phyloP scores from a whole-genome alignment of 64 coral and sea anemone genomes.

The Hydrozoanthus tunicans region DNA sequence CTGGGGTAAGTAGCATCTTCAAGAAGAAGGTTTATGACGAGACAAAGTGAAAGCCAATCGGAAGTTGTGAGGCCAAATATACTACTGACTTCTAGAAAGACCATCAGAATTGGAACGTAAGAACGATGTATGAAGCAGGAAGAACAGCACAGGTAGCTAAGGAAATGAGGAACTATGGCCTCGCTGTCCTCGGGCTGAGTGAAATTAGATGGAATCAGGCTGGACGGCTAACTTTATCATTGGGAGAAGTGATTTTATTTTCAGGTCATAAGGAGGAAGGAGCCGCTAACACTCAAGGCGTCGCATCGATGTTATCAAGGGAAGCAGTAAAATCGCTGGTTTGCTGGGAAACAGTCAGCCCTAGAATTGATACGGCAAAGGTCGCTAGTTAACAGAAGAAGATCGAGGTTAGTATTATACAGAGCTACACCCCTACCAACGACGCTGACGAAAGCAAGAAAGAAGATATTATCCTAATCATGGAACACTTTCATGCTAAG shows the following conservation, averaged over 20 bases:
- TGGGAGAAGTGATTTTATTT: background rate
- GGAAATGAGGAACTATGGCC: slow-evolving; percentile 23
- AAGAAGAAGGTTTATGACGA: slow-evolving; percentile 13
- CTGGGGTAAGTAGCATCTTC: background rate
- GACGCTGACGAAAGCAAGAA: background rate
- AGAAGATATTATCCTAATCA: background rate
- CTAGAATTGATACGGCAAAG: no score
- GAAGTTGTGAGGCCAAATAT: slow-evolving; percentile 9
- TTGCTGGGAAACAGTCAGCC: no score
- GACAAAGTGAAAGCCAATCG: slow-evolving; percentile 20
- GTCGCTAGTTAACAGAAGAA: no score
- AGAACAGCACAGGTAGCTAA: slow-evolving; percentile 34
- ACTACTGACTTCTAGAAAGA: slow-evolving; percentile 29
- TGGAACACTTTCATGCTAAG: no score
- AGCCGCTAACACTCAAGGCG: background rate
- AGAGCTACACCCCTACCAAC: no score
- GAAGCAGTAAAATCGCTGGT: background rate
- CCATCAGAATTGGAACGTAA: slow-evolving; percentile 13
- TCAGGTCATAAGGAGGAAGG: background rate
- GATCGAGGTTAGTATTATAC: no score
- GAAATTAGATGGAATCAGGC: slow-evolving; percentile 15
- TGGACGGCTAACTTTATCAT: background rate
- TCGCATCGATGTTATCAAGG: background rate
- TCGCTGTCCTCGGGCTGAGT: background rate
- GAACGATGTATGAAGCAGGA: background rate